Base-by-base conservation (phyloP, 2,888 invertebrate genomes). In the Meliscaeva auricollis region DNA sequence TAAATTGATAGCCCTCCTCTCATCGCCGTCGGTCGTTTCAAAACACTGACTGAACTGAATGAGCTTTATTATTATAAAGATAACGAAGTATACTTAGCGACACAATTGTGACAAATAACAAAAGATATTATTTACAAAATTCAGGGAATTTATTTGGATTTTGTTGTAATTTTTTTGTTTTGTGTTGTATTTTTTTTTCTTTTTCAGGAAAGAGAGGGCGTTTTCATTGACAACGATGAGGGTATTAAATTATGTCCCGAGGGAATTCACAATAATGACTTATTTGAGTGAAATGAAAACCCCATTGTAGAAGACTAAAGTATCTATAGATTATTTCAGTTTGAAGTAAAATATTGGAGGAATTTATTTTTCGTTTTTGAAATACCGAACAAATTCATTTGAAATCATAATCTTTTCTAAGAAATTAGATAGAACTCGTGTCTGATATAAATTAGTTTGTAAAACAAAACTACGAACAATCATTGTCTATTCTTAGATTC, bases 91-190 rank as follows among this genome's bases (percentile, higher is more conserved):
- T n/a, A 60, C 41, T 60, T 2, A 26, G 22, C 7, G 38, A 60
- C 41, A 41, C 22, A 60, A 44, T 60, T 9, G 22, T 41, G n/a
- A 41, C 15, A 13, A 15, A 60, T 60, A 41, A 13, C 13, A 38
- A 60, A 26, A 41, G 41, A 41, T 60, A 60, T 60, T 41, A 60
- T 60, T 60, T 41, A 41, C 60, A 26, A 60, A 60, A 22, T 41
- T 60, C 26, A 9, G 8, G 15, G 60, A 60, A 60, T 22, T 41
- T 44, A 26, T 41, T 44, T 8, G 6, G 26, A 44, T 60, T 60
- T 60, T 38, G 9, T 13, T 38, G 38, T 3, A 2, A 13, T 26
- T 26, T 26, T 26, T 26, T 26, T 26, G 2, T 26, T 26, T 26
- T 26, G 3, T 26, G 26, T 26, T 26, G 3, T 26, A 3, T 26